Conservation (phyloP, 2,888 invertebrate genomes). For the Cheilosia scutellata region DNA sequence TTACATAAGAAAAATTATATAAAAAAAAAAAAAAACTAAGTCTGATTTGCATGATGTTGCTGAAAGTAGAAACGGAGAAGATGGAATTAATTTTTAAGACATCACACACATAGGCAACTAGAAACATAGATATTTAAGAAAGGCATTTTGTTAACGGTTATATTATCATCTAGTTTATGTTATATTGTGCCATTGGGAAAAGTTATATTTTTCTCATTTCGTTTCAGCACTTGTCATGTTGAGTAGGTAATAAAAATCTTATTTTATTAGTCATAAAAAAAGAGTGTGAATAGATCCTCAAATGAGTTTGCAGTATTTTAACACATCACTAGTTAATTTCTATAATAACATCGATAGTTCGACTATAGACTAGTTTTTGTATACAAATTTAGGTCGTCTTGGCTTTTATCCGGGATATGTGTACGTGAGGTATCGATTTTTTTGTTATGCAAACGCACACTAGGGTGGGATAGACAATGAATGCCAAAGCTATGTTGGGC, state of each 20-base stretch:
- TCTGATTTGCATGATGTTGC: slow-evolving; percentile 64
- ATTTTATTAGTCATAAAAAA: too few relatives aligned
- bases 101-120: slow-evolving; percentile 5
- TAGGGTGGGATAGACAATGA: too few relatives aligned
- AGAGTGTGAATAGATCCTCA: too few relatives aligned
- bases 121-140: not conserved
- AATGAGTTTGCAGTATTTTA: too few relatives aligned
- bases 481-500: too few relatives aligned
- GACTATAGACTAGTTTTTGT: too few relatives aligned
- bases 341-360: too few relatives aligned
- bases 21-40: slow-evolving; percentile 34
- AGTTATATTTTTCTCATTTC: not conserved
- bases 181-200: not conserved
- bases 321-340: too few relatives aligned
- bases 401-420: too few relatives aligned
- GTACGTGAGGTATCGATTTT: too few relatives aligned
- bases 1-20: slow-evolving; percentile 8
- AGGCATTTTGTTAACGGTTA: not conserved
- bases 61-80: slow-evolving; percentile 31
- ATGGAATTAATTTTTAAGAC: slow-evolving; percentile 42
- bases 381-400: too few relatives aligned
- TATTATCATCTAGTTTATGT: not conserved
- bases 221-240: slow-evolving; percentile 4
- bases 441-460: too few relatives aligned
- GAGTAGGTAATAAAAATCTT: not conserved